These are phyloP conservation scores for Danio jaintianensis DNA, from an alignment of 2,797 vertebrate genomes.

Conservation along the genomic window DNA sequence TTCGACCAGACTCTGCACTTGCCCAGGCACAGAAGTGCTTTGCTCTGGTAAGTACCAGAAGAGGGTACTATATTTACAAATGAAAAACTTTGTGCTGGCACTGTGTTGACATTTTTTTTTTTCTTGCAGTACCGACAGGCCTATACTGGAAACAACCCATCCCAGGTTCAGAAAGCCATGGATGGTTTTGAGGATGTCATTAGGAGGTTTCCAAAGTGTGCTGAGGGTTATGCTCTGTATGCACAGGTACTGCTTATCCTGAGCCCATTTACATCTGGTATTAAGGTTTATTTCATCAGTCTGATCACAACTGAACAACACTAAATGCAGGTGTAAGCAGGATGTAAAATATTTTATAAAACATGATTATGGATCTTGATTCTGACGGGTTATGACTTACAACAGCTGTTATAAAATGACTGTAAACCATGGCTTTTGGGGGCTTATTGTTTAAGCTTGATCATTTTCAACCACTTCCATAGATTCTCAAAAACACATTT, in stretches of 20 bases:
- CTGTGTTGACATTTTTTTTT: conserved; percentile 25
- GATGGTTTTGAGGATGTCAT: conserved; percentile 97
- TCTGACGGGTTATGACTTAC: too few relatives aligned
- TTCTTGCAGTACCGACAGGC: conserved; percentile 91
- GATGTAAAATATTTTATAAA: too few relatives aligned
- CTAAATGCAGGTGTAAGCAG: too few relatives aligned
- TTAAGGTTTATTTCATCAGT: too few relatives aligned
- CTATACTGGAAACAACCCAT: conserved; percentile 94
- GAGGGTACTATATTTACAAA: not conserved
- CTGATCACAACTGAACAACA: too few relatives aligned
- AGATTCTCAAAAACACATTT: too few relatives aligned
- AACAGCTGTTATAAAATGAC: too few relatives aligned
- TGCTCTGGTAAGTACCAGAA: conserved; percentile 85
- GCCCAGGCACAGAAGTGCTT: conserved; percentile 99
- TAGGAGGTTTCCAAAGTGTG: conserved; percentile 93
- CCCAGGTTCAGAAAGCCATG: conserved; percentile 95
- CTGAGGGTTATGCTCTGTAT: conserved; percentile 96
- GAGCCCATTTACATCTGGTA: not conserved
- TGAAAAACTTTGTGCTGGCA: not conserved
- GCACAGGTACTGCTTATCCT: conserved; percentile 85
- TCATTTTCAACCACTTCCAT: too few relatives aligned
- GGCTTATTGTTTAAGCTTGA: too few relatives aligned
- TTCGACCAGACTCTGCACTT: conserved; percentile 95
- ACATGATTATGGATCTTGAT: too few relatives aligned
- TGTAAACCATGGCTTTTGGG: too few relatives aligned